Conservation (phyloP, 1,140 invertebrate genomes). For the Drusus annulatus region DNA sequence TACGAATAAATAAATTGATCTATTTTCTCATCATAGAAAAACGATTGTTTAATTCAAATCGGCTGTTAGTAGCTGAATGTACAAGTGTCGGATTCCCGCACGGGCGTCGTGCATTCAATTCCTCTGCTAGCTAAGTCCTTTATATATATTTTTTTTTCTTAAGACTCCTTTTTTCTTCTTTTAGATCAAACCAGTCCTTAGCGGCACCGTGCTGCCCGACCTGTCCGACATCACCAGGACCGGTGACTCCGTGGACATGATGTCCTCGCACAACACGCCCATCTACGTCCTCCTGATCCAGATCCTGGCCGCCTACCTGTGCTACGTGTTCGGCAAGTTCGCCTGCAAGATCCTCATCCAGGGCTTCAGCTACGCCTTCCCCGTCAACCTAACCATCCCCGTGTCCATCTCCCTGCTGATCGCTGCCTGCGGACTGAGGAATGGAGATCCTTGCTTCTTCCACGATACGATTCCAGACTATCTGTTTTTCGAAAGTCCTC, state of each 20-base stretch:
- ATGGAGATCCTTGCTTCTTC: constrained; percentile 91
- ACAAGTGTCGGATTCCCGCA: too few relatives aligned
- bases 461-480: constrained; percentile 89
- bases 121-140: too few relatives aligned
- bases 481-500: constrained; percentile 91
- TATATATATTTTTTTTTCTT: too few relatives aligned
- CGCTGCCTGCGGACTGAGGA: constrained; percentile 88
- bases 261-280: constrained; percentile 80
- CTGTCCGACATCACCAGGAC: constrained; percentile 80
- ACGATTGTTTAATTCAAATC: too few relatives aligned
- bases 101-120: too few relatives aligned
- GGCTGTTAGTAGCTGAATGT: too few relatives aligned
- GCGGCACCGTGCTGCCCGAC: constrained; percentile 78
- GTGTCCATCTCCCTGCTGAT: constrained; percentile 91
- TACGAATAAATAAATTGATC: too few relatives aligned
- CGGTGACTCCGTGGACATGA: constrained; percentile 80
- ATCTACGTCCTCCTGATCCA: constrained; percentile 88
- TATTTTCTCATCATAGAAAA: too few relatives aligned
- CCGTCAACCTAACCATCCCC: constrained; percentile 93
- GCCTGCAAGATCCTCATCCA: constrained; percentile 97
- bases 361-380: constrained; percentile 96
- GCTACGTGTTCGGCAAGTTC: constrained; percentile 95
- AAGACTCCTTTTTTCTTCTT: too few relatives aligned
- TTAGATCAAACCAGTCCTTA: constrained; percentile 72
- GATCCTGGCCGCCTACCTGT: constrained; percentile 86